These are phyloP conservation scores for Saguinus midas DNA, from an alignment of 2,113 vertebrate species.

Conservation along the genomic window DNA sequence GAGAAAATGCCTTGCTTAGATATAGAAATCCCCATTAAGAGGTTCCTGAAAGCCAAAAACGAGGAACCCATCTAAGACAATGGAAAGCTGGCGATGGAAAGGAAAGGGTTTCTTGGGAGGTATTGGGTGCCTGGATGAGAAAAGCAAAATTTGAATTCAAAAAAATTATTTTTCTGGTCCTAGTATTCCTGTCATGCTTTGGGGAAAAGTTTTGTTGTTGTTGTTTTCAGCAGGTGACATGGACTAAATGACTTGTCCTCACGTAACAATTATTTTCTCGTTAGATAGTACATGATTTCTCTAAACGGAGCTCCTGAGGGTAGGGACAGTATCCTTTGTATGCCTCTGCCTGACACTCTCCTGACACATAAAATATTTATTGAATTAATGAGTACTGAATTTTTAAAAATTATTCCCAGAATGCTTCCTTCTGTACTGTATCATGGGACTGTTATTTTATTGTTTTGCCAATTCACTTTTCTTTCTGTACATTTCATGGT, in stretches of 20 bases:
- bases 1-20: background rate
- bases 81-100: background rate
- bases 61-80: background rate
- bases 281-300: background rate
- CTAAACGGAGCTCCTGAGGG: background rate
- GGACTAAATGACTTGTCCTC: background rate
- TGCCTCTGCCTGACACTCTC: background rate
- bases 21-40: background rate
- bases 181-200: background rate
- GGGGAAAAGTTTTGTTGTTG: background rate
- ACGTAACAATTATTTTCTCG: background rate
- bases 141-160: background rate
- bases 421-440: background rate
- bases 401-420: conserved; percentile 15
- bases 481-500: background rate
- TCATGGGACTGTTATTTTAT: background rate
- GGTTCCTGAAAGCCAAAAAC: background rate
- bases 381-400: background rate
- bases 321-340: background rate
- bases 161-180: background rate
- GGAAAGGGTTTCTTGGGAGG: background rate
- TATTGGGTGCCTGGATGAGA: background rate
- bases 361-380: background rate
- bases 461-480: background rate
- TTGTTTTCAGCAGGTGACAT: background rate